Evolutionary conservation across 2,797 vertebrate species (phyloP).

Genomic region (Danio tinwini): DNA sequence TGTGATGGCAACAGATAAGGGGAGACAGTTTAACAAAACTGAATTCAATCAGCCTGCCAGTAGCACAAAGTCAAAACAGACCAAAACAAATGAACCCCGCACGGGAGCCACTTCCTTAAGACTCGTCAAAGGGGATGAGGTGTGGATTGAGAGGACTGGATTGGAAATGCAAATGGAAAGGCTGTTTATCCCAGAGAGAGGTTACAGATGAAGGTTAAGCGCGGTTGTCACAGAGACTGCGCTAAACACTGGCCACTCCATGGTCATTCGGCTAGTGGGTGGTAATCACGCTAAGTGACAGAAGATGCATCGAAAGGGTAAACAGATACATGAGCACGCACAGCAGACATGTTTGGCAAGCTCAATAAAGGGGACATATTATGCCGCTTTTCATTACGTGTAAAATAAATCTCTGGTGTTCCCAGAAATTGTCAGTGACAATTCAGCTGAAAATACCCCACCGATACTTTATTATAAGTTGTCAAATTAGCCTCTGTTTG

Average conservation of each 20-base stretch:
- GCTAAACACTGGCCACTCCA: slow-evolving; percentile 52
- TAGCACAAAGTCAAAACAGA: slow-evolving; percentile 56
- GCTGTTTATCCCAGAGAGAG: slow-evolving; percentile 54
- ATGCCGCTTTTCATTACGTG: too few species aligned
- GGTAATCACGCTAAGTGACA: slow-evolving; percentile 56
- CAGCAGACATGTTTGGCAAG: slow-evolving; percentile 18
- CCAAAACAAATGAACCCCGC: slow-evolving; percentile 71
- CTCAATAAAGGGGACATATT: neutral
- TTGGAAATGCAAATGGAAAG: slow-evolving; percentile 57
- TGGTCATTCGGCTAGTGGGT: slow-evolving; percentile 43
- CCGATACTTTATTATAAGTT: too few species aligned
- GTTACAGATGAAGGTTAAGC: slow-evolving; percentile 62
- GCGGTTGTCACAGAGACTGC: slow-evolving; percentile 54
- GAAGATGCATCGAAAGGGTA: slow-evolving; percentile 46
- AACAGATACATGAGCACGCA: slow-evolving; percentile 12
- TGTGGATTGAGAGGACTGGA: slow-evolving; percentile 37
- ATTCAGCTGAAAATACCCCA: too few species aligned
- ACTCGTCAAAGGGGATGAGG: slow-evolving; percentile 46
- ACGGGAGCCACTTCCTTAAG: slow-evolving; percentile 47
- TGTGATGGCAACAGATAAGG: slow-evolving; percentile 75
- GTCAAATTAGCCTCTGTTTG: too few species aligned
- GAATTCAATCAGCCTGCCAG: slow-evolving; percentile 76
- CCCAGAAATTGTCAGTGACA: too few species aligned
- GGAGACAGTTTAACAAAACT: slow-evolving; percentile 76
- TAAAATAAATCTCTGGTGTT: neutral